Conservation (phyloP, 2,113 vertebrate genomes). For the Melanerpes formicivorus region DNA sequence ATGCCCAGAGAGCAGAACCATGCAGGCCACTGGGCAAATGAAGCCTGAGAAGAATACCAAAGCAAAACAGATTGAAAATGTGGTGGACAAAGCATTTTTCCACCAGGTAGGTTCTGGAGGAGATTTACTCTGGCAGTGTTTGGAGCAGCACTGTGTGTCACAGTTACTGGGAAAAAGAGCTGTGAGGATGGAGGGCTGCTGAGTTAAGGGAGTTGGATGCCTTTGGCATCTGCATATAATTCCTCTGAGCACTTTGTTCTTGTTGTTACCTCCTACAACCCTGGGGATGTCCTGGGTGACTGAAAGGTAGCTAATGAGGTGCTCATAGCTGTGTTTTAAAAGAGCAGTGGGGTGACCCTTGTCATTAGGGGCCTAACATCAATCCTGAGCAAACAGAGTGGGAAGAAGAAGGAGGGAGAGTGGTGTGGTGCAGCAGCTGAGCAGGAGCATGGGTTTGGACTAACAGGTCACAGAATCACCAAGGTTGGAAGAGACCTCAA, state of each 20-base stretch:
- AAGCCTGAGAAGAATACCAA: conserved; percentile 65
- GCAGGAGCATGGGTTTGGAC: background rate
- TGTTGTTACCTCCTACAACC: background rate
- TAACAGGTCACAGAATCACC: background rate
- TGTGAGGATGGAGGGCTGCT: background rate
- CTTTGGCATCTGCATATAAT: background rate
- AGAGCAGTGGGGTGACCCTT: background rate
- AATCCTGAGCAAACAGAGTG: background rate
- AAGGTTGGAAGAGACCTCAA: too few species aligned
- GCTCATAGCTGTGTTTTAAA: background rate
- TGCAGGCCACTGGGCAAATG: background rate
- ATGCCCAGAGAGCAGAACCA: conserved; percentile 20
- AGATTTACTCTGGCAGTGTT: background rate
- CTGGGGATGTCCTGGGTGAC: background rate
- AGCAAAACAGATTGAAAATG: conserved; percentile 88
- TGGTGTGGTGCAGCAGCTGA: background rate
- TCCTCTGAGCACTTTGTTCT: background rate
- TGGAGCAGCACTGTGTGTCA: background rate
- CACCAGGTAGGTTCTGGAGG: conserved; percentile 84
- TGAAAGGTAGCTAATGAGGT: background rate
- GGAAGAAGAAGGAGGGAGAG: background rate
- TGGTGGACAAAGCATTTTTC: conserved; percentile 93
- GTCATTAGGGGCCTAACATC: background rate
- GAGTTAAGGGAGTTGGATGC: background rate
- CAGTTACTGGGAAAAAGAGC: background rate